phyloP scores from a whole-genome alignment of 2,113 vertebrate species.

The Pterophyllum scalare region DNA sequence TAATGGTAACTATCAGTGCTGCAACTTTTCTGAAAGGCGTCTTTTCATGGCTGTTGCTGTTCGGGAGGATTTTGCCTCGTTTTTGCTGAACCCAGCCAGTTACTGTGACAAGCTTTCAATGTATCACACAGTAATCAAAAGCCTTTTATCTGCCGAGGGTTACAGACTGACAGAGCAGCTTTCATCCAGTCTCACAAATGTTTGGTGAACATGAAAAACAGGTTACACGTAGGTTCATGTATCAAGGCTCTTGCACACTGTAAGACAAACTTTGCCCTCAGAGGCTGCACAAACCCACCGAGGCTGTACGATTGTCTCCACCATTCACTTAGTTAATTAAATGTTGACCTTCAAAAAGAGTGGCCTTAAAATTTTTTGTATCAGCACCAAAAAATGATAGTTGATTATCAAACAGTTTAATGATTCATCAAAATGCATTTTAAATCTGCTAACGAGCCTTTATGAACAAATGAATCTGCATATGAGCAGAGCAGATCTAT shows the following conservation, averaged over 20 bases:
- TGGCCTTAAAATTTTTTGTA: no score
- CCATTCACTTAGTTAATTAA: no score
- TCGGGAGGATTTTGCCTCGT: neutral
- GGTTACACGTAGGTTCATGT: neutral
- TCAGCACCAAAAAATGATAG: no score
- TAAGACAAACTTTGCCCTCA: rapidly evolving
- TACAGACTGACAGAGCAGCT: neutral
- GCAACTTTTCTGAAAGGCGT: rapidly evolving
- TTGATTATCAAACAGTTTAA: no score
- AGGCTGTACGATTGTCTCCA: no score
- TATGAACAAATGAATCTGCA: no score
- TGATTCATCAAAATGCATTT: no score
- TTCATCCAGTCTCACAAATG: rapidly evolving
- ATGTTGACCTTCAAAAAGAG: no score
- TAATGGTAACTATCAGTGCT: neutral
- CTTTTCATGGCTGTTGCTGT: neutral
- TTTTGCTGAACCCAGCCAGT: neutral
- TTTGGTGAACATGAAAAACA: neutral
- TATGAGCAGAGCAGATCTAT: no score
- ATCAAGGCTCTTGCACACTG: neutral
- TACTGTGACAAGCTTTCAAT: neutral
- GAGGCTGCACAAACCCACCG: no score
- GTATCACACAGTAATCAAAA: neutral
- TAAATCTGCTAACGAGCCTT: no score
- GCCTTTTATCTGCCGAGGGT: neutral